Conservation (phyloP, 2,113 vertebrate species). For the human (Homo sapiens) region DNA sequence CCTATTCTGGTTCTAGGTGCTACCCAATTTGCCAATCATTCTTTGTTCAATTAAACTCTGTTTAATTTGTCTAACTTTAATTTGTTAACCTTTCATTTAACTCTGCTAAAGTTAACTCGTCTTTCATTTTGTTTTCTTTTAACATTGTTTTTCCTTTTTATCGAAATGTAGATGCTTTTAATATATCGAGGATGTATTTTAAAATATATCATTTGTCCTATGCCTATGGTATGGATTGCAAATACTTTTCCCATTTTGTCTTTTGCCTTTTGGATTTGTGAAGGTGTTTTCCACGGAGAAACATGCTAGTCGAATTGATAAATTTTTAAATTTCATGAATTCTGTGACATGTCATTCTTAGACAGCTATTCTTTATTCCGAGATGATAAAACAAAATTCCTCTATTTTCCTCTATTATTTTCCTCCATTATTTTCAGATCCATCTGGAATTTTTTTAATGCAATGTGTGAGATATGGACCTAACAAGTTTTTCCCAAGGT, state of each 20-base stretch:
- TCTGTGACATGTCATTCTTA: constrained; percentile 9
- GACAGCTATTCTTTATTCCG: constrained; percentile 10
- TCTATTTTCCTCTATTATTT: constrained; percentile 16
- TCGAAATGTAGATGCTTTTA: not conserved
- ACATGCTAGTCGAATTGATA: constrained; percentile 34
- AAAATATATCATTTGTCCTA: not conserved
- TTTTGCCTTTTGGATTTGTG: constrained; percentile 41
- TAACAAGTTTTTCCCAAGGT: not conserved
- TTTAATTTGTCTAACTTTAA: not conserved
- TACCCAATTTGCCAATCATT: not conserved
- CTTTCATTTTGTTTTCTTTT: not conserved
- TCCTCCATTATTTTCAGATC: constrained; percentile 38
- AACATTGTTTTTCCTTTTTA: not conserved
- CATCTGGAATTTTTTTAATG: constrained; percentile 23
- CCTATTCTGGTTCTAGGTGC: not conserved
- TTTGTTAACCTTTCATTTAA: too few species aligned
- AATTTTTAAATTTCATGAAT: constrained; percentile 31
- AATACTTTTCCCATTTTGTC: constrained; percentile 28
- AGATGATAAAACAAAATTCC: constrained; percentile 54
- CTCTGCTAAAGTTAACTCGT: too few species aligned
- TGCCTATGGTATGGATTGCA: not conserved
- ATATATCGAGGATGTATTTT: not conserved
- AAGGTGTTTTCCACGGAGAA: constrained; percentile 25
- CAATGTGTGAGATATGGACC: constrained; percentile 8
- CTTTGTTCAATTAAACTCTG: not conserved